Evolutionary conservation across 2,797 vertebrate species (phyloP).

Genomic region (Peromyscus nudipes): DNA sequence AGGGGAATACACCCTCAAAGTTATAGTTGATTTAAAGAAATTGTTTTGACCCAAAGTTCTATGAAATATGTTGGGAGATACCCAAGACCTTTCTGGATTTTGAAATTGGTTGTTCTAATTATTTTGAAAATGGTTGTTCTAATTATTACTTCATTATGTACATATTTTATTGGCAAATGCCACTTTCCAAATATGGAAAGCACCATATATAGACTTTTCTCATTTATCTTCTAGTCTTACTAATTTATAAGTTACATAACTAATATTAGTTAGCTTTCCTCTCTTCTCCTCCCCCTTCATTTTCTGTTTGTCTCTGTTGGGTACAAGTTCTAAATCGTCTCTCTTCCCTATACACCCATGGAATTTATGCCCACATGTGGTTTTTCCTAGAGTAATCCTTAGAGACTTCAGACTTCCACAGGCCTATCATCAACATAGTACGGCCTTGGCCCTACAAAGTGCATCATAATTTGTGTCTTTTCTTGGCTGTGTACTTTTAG

Average conservation of each 20-base stretch:
- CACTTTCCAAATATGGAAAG: neutral
- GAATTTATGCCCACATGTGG: constrained; percentile 19
- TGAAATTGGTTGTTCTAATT: neutral
- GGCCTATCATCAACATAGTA: neutral
- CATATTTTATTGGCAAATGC: neutral
- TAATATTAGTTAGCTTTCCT: neutral
- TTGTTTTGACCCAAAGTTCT: neutral
- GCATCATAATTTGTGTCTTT: constrained; percentile 64
- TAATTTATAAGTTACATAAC: neutral
- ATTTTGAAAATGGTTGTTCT: constrained; percentile 29
- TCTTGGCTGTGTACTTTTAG: constrained; percentile 77
- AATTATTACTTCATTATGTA: neutral
- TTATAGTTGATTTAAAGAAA: constrained; percentile 2
- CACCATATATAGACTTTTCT: neutral
- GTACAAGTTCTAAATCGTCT: neutral
- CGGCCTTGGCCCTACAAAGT: neutral
- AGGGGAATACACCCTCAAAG: neutral
- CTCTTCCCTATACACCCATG: neutral
- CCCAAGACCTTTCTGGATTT: neutral
- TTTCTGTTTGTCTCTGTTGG: neutral
- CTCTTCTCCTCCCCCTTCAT: neutral
- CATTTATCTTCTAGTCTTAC: neutral
- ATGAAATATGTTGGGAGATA: neutral
- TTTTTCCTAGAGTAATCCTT: constrained; percentile 56
- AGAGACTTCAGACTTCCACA: constrained; percentile 40